These are phyloP conservation scores for Hipposideros armiger DNA, from an alignment of 2,113 vertebrate species.

Conservation along the genomic window DNA sequence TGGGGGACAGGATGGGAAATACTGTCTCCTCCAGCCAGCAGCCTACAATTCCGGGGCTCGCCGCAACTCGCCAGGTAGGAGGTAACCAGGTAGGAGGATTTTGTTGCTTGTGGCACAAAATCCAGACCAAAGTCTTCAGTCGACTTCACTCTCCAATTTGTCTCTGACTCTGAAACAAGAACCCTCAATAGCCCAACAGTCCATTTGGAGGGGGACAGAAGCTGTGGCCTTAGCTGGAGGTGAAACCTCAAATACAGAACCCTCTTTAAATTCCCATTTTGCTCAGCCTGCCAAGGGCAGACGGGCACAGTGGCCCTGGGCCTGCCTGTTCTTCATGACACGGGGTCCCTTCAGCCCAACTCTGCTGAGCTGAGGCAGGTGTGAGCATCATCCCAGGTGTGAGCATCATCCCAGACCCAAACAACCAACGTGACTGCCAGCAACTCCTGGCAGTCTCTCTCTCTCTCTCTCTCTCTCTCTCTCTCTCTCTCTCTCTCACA, in stretches of 20 bases:
- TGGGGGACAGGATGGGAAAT: background rate
- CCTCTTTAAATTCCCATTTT: background rate
- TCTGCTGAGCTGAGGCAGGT: background rate
- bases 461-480: no score
- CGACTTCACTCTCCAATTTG: background rate
- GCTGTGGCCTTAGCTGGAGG: background rate
- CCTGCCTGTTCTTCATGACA: background rate
- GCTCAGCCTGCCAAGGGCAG: background rate
- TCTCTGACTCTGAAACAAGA: background rate
- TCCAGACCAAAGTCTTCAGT: background rate
- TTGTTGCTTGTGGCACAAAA: background rate
- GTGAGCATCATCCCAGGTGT: background rate
- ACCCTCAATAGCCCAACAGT: background rate
- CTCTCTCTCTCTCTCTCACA: no score
- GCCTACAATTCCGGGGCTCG: background rate
- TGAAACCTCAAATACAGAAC: background rate
- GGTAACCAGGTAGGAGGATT: no score
- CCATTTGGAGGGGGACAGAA: background rate
- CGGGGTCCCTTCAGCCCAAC: background rate
- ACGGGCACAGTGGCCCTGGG: accelerated
- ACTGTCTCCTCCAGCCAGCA: background rate
- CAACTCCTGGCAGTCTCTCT: no score
- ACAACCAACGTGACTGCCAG: no score
- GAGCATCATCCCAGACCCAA: background rate
- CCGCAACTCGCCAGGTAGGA: background rate